Evolutionary conservation across 2,888 invertebrate species (phyloP).

Genomic region (Baronia brevicornis): DNA sequence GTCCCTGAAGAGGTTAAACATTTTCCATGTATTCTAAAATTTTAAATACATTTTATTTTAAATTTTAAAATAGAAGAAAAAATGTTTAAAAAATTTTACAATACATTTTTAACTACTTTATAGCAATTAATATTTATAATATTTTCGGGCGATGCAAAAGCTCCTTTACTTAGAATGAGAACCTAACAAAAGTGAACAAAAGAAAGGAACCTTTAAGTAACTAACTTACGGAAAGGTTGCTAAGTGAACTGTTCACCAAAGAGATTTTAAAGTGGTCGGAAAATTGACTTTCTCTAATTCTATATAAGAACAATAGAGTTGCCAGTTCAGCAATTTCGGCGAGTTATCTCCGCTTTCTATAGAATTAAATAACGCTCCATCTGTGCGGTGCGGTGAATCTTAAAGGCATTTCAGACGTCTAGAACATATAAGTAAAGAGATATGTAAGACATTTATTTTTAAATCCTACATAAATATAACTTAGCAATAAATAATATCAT

Average conservation of each 20-base stretch:
- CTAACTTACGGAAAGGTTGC: too few relatives aligned
- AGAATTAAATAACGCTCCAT: slow-evolving; percentile 42
- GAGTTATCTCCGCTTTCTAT: slow-evolving; percentile 41
- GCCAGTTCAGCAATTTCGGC: slow-evolving; percentile 44
- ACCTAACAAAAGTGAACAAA: background rate
- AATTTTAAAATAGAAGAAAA: too few relatives aligned
- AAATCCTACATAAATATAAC: too few relatives aligned
- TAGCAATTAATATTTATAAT: background rate
- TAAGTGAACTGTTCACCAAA: slow-evolving; percentile 23
- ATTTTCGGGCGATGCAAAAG: background rate
- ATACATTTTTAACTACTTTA: too few relatives aligned
- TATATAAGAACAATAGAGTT: slow-evolving; percentile 40
- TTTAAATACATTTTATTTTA: too few relatives aligned
- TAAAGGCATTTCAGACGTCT: slow-evolving; percentile 23
- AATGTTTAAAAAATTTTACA: too few relatives aligned
- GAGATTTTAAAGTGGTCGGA: slow-evolving; percentile 33
- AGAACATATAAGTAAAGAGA: too few relatives aligned
- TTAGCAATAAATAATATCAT: too few relatives aligned
- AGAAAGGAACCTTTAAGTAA: background rate
- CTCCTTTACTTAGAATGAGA: background rate
- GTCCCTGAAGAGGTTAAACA: too few relatives aligned
- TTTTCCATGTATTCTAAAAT: too few relatives aligned
- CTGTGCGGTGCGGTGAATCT: slow-evolving; percentile 29
- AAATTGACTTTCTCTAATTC: slow-evolving; percentile 53
- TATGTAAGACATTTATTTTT: too few relatives aligned